Percentiles rank a stretch among this genome's conserved stretches.
Evolutionary conservation across 2,797 vertebrate genomes (phyloP).

Genomic region (Anableps anableps): DNA sequence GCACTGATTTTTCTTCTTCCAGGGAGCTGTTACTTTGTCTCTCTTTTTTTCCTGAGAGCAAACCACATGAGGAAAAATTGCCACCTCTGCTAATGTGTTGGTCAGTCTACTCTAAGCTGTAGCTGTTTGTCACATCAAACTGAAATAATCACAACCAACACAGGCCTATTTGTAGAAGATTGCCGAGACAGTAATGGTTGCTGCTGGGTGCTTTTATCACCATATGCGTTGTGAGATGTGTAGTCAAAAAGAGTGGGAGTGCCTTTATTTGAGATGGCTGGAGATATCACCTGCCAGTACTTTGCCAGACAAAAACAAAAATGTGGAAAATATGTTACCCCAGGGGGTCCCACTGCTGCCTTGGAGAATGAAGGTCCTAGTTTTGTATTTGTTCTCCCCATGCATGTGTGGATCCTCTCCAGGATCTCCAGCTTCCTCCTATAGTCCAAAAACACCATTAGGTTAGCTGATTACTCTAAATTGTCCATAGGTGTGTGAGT

Average conservation of each 20-base stretch:
- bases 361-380: background rate
- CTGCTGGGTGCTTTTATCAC: constrained; percentile 6
- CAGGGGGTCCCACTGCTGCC: background rate
- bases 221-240: background rate
- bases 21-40: background rate
- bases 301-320: background rate
- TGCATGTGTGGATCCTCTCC: background rate
- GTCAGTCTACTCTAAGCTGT: background rate
- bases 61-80: background rate
- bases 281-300: background rate
- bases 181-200: background rate
- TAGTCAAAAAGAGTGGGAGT: background rate
- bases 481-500: no score
- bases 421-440: background rate
- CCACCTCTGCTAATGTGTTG: background rate
- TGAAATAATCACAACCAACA: constrained; percentile 10
- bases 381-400: background rate
- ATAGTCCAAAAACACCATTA: no score
- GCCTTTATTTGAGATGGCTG: background rate
- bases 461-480: no score
- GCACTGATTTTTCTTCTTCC: background rate
- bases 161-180: background rate
- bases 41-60: background rate
- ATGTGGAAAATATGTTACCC: background rate
- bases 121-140: constrained; percentile 1